Percentiles rank a stretch among this genome's conserved stretches.
Evolutionary conservation across 2,113 vertebrate species (phyloP).

Genomic region (Sclerurus mexicanus): DNA sequence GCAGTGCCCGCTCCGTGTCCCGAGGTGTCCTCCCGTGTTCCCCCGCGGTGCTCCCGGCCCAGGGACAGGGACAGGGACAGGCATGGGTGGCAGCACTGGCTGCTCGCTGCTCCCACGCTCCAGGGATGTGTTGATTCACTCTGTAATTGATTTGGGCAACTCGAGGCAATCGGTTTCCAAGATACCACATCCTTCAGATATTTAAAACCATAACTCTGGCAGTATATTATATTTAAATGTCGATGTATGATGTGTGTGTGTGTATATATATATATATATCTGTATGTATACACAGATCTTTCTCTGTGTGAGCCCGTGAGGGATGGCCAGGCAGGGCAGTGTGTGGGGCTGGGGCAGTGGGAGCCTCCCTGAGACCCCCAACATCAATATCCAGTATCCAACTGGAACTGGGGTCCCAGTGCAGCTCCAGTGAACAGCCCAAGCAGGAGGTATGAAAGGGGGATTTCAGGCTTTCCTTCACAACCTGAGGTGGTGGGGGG

Average conservation of each 20-base stretch:
- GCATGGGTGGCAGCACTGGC: background rate
- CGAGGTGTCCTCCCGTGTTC: rapidly evolving
- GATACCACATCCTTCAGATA: slow-evolving; percentile 64
- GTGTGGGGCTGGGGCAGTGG: background rate
- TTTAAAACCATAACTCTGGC: background rate
- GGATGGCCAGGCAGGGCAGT: background rate
- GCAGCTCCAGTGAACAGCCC: background rate
- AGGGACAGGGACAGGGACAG: background rate
- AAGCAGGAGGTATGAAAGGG: background rate
- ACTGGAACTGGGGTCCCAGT: background rate
- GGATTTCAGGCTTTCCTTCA: background rate
- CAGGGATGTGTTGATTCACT: slow-evolving; percentile 62
- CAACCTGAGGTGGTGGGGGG: background rate
- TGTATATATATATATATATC: background rate
- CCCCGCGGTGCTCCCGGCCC: background rate
- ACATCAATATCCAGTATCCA: rapidly evolving
- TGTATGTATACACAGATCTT: background rate
- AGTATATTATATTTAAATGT: slow-evolving; percentile 22
- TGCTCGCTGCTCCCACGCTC: slow-evolving; percentile 42
- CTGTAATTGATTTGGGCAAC: slow-evolving; percentile 63
- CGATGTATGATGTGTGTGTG: background rate
- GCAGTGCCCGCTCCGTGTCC: background rate
- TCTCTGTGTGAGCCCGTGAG: background rate
- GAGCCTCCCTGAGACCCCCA: background rate
- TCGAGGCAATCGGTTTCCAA: slow-evolving; percentile 67